Evolutionary conservation across 1,140 invertebrate genomes (phyloP).

Genomic region (Mylabris phalerata): DNA sequence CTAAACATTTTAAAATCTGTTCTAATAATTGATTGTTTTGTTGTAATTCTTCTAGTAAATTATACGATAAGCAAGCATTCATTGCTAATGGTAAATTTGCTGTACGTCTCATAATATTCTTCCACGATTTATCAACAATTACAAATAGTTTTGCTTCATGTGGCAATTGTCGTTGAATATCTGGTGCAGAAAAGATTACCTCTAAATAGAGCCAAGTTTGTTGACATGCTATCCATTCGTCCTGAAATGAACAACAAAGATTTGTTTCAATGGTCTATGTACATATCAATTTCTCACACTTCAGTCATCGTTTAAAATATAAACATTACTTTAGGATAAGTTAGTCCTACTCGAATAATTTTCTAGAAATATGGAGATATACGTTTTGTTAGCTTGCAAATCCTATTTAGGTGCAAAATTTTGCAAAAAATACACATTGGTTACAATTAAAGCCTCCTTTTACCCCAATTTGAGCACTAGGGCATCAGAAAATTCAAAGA

Average conservation of each 20-base stretch:
- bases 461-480: too few species aligned
- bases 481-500: too few species aligned
- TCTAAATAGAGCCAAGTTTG: constrained; percentile 82
- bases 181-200: constrained; percentile 82
- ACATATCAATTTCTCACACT: too few species aligned
- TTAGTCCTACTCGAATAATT: too few species aligned
- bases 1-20: constrained; percentile 73
- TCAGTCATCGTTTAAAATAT: too few species aligned
- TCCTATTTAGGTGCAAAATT: too few species aligned
- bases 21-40: constrained; percentile 73
- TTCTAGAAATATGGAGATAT: too few species aligned
- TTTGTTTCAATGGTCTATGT: too few species aligned
- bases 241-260: constrained; percentile 45
- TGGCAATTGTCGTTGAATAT: constrained; percentile 80
- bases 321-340: too few species aligned
- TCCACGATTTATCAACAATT: constrained; percentile 79
- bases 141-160: constrained; percentile 77
- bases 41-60: constrained; percentile 61
- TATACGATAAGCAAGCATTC: constrained; percentile 56
- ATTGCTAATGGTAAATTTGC: constrained; percentile 66
- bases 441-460: too few species aligned
- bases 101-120: constrained; percentile 71
- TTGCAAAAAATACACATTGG: too few species aligned
- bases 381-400: too few species aligned
- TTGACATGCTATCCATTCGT: constrained; percentile 78